Evolutionary conservation across 2,113 vertebrate species (phyloP).

Genomic region (Mesoclemmys tuberculata): DNA sequence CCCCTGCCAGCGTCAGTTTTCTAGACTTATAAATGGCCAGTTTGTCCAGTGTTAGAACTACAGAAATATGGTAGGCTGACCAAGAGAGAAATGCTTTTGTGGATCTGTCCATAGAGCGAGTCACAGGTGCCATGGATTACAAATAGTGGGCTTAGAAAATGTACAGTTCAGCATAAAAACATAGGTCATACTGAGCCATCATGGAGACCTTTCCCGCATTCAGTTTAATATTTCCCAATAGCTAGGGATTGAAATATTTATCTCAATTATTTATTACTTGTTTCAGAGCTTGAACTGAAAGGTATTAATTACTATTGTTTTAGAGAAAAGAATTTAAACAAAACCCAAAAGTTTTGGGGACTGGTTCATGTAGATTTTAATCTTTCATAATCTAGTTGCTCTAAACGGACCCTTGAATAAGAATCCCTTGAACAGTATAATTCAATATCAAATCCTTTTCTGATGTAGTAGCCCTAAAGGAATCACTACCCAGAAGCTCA

Average conservation of each 20-base stretch:
- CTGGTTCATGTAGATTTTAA: neutral
- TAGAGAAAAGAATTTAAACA: conserved; percentile 32
- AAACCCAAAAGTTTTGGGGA: neutral
- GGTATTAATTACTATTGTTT: conserved; percentile 17
- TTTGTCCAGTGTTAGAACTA: neutral
- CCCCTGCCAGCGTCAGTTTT: neutral
- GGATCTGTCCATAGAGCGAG: neutral
- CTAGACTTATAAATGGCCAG: neutral
- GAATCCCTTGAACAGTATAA: conserved; percentile 3
- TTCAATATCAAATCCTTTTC: neutral
- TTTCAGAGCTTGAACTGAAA: conserved; percentile 14
- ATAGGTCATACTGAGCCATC: neutral
- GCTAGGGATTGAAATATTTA: neutral
- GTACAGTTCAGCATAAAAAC: conserved; percentile 4
- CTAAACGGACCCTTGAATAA: neutral
- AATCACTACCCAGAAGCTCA: neutral
- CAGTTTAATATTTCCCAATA: conserved; percentile 17
- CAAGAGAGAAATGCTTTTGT: neutral
- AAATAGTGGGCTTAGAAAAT: neutral
- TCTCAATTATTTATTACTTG: neutral
- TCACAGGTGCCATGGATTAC: neutral
- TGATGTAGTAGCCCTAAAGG: neutral
- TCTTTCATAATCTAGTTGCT: neutral
- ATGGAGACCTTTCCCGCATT: neutral
- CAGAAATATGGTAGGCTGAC: neutral